These are phyloP conservation scores for Clanis bilineata DNA, from an alignment of 2,888 invertebrate genomes.

Conservation along the genomic window DNA sequence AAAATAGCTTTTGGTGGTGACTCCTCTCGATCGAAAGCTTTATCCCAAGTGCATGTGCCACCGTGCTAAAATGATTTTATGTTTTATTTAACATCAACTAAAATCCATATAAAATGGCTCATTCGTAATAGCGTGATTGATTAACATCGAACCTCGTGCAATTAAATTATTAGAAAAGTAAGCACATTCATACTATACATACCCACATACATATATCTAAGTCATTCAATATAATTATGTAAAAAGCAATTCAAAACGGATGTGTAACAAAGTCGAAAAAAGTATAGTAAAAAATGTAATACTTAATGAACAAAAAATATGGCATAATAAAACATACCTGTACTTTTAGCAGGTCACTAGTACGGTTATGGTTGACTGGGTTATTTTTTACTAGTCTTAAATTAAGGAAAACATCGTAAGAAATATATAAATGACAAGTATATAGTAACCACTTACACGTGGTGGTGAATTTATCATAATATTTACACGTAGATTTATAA, in stretches of 20 bases:
- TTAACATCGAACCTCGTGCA: no score
- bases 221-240: not conserved
- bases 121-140: no score
- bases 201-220: not conserved
- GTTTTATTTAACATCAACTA: no score
- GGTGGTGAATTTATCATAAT: no score
- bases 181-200: not conserved
- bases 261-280: not conserved
- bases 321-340: not conserved
- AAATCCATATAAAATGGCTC: no score
- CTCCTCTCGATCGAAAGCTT: no score
- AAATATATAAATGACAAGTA: not conserved
- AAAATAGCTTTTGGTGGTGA: no score
- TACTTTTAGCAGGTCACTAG: not conserved
- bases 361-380: no score
- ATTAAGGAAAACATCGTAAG: not conserved
- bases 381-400: not conserved
- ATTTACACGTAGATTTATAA: no score
- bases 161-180: not conserved
- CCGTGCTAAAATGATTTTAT: no score
- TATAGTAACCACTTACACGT: not conserved
- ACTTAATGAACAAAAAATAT: constrained; percentile 4
- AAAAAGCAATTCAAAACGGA: not conserved
- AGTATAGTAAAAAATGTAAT: not conserved
- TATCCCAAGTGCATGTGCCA: no score